A percentile compares a stretch with the other conserved stretches of the same genome.
Evolutionary conservation across 2,888 invertebrate species (phyloP).

Genomic region (Pecten maximus): DNA sequence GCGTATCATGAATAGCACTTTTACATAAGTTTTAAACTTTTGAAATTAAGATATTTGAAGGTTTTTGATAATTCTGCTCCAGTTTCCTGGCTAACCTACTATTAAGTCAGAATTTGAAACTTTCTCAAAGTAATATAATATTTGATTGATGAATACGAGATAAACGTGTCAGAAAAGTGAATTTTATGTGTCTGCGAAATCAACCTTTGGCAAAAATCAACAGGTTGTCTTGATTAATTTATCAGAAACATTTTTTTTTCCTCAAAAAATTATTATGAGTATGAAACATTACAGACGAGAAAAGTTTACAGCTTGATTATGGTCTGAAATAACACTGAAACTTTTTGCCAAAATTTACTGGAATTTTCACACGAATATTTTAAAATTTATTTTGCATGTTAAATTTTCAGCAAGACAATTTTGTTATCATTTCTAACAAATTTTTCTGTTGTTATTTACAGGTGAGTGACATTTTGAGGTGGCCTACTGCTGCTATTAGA

Average conservation of each 20-base stretch:
- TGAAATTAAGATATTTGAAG: background rate
- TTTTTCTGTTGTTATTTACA: background rate
- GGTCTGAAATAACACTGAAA: background rate
- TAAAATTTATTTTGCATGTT: too few relatives aligned
- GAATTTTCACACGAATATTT: background rate
- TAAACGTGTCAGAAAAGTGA: background rate
- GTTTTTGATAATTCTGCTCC: background rate
- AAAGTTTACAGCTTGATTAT: background rate
- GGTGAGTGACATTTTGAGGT: background rate
- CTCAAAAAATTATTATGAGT: background rate
- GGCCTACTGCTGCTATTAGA: background rate
- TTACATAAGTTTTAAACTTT: slow-evolving; percentile 2
- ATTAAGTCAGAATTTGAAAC: background rate
- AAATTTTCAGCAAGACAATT: too few relatives aligned
- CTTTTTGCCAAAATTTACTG: background rate
- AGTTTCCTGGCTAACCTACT: background rate
- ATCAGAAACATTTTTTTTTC: background rate
- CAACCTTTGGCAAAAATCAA: slow-evolving; percentile 17
- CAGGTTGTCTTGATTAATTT: slow-evolving; percentile 20
- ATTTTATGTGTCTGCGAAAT: slow-evolving; percentile 24
- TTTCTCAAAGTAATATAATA: slow-evolving; percentile 12
- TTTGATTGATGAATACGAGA: background rate
- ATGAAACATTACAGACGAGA: background rate
- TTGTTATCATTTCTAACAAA: background rate
- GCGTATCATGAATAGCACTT: background rate